Conservation (phyloP, 2,113 vertebrate species). For the Rhizomys pruinosus region DNA sequence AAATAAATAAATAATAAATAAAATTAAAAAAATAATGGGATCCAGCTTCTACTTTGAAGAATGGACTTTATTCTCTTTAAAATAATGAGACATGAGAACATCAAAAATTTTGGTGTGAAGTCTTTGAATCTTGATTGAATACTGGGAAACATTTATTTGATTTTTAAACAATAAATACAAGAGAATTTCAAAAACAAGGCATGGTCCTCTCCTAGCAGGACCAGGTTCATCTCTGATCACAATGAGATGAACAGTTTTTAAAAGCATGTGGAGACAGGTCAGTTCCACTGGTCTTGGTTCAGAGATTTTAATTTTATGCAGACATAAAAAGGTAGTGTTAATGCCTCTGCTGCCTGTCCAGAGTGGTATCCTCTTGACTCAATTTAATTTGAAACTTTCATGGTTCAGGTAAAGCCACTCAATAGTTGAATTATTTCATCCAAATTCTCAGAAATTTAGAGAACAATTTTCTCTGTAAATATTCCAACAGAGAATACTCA, state of each 20-base stretch:
- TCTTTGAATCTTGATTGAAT: not conserved
- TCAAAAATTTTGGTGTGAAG: not conserved
- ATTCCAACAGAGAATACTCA: not conserved
- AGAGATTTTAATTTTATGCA: conserved; percentile 58
- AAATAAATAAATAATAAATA: too few species aligned
- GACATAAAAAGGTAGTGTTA: not conserved
- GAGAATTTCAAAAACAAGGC: conserved; percentile 1
- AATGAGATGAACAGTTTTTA: not conserved
- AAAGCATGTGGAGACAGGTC: not conserved
- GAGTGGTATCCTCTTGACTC: not conserved
- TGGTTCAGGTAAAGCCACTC: conserved; percentile 22
- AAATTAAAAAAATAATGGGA: conserved; percentile 30
- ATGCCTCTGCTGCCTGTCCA: not conserved
- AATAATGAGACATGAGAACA: not conserved
- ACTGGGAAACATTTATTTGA: not conserved
- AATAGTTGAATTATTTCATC: conserved; percentile 42
- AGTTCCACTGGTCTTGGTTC: not conserved
- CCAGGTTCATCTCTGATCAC: not conserved
- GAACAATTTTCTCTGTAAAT: conserved; percentile 42
- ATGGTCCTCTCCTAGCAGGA: not conserved
- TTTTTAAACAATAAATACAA: not conserved
- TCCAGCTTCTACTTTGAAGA: not conserved
- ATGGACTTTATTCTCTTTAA: not conserved
- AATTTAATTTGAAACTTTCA: conserved; percentile 40
- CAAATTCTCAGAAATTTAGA: conserved; percentile 55